Evolutionary conservation across 2,113 vertebrate species (phyloP), one percentile per base, ranked within the genome.

Genomic region (Ailurus styani): DNA sequence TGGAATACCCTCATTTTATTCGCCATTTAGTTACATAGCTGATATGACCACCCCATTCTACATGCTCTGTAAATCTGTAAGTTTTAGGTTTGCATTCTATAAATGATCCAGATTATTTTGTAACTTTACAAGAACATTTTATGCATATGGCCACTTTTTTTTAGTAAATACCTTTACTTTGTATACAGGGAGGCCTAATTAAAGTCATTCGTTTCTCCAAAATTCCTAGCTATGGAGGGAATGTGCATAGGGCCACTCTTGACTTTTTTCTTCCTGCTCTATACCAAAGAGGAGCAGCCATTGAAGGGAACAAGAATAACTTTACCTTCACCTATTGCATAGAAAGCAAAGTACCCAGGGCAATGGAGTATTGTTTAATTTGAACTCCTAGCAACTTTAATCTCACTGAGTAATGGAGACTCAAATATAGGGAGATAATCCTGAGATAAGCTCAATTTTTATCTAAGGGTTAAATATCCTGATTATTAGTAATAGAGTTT

Each of bases 321-420:
- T 3, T 11, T 1, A 11, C 1, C 5, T 18, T 54, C 18, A 2
- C 0, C 6, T 70, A 42, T 13, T 25, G 23, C 52, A 42, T 15
- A 50, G 68, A 91, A 93, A 37, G 5, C 21, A 13, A 3, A 84
- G 1, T 57, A 79, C 11, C 27, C 47, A 75, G 20, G 9, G 21
- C 23, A 45, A 37, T 75, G n/a, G 45, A 12, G 12, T 5, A 27
- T 55, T 78, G 4, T 37, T 75, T 45, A 21, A 37, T n/a, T 78
- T 77, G 27, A 79, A 18, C 4, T 18, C 62, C 34, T 50, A 82
- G 29, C 81, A 5, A 13, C 20, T 45, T 64, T 83, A 68, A 90
- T 66, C 47, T 25, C 34, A 50, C 11, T 55, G 6, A 83, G 52
- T 72, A 84, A 88, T 3, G 2, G 6, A 89, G 21, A 96, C 14